phyloP scores from a whole-genome alignment of 1,140 invertebrate genomes.

The Doryteuthis pealeii region DNA sequence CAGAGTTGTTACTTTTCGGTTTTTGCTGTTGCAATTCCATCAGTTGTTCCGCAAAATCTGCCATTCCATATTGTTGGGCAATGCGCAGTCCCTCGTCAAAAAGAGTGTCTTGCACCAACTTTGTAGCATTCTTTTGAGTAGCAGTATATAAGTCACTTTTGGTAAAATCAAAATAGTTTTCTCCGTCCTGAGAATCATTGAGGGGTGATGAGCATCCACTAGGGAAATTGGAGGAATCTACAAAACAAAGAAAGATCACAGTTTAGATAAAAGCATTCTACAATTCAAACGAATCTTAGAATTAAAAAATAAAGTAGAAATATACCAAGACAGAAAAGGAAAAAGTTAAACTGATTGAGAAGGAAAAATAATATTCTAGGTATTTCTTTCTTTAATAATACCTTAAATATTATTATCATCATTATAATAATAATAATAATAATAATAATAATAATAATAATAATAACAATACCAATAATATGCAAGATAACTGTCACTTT shows the following conservation, averaged over 20 bases:
- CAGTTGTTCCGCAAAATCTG: conserved; percentile 54
- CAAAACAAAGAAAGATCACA: conserved; percentile 13
- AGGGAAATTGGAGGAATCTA: conserved; percentile 30
- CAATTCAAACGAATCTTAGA: too few species aligned
- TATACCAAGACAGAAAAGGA: too few species aligned
- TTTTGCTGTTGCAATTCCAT: conserved; percentile 36
- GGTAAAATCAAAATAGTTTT: conserved; percentile 16
- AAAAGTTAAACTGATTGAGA: too few species aligned
- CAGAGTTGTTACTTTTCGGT: not conserved
- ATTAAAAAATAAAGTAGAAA: too few species aligned
- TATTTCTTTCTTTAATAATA: too few species aligned
- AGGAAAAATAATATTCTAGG: too few species aligned
- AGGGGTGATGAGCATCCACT: conserved; percentile 32
- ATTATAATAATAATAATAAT: too few species aligned
- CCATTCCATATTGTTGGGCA: conserved; percentile 57
- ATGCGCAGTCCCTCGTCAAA: conserved; percentile 57
- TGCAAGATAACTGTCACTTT: too few species aligned
- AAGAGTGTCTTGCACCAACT: conserved; percentile 41
- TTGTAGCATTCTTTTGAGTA: conserved; percentile 17
- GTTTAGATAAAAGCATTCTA: too few species aligned
- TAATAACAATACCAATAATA: too few species aligned
- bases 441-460: too few species aligned
- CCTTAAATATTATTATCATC: too few species aligned
- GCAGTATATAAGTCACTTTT: conserved; percentile 14
- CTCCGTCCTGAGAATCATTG: conserved; percentile 28